phyloP scores from a whole-genome alignment of 2,113 vertebrate genomes.

The Nerophis ophidion region DNA sequence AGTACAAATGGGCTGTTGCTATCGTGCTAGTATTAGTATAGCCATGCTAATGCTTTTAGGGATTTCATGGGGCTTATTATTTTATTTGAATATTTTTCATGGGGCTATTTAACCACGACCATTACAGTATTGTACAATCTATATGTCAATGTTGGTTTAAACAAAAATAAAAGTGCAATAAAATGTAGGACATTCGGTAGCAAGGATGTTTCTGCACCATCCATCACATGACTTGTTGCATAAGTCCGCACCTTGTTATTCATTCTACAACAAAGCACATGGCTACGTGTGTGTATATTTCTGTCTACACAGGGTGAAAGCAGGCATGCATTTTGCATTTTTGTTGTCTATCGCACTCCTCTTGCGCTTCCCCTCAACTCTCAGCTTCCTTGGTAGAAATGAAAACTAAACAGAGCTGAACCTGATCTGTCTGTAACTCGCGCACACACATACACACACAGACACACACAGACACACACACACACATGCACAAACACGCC shows the following conservation, averaged over 20 bases:
- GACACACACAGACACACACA: conserved; percentile 13
- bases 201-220: background rate
- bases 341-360: conserved; percentile 49
- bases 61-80: no score
- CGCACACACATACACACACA: conserved; percentile 32
- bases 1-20: no score
- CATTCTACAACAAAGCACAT: background rate
- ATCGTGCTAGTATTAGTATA: no score
- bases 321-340: conserved; percentile 71
- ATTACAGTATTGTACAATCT: no score
- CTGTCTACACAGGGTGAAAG: conserved; percentile 36
- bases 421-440: conserved; percentile 62
- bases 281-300: conserved; percentile 18
- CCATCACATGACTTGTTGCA: background rate
- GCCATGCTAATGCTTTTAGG: no score
- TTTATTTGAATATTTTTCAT: no score
- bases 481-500: conserved; percentile 32
- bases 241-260: background rate
- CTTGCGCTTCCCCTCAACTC: conserved; percentile 36
- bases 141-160: no score
- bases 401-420: conserved; percentile 68
- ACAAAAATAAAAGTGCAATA: no score
- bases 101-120: no score
- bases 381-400: conserved; percentile 59
- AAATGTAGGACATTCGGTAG: no score